Evolutionary conservation across 35 echinoderm and acorn worm species (phyloP).

Genomic region (Heliocidaris erythrogramma): DNA sequence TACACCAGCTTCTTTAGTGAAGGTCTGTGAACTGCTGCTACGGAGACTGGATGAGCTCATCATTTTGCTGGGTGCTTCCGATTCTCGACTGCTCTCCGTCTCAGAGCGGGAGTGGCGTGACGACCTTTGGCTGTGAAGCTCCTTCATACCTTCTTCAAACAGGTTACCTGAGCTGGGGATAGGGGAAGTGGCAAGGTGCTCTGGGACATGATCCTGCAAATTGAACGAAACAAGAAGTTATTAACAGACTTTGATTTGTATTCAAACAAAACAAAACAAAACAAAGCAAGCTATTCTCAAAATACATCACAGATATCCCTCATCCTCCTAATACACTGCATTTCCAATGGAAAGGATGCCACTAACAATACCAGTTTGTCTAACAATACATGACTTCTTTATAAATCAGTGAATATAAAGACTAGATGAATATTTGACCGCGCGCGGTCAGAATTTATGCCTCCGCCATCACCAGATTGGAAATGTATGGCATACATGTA

Average conservation of each 20-base stretch:
- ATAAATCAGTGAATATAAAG: too few species aligned
- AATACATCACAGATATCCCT: too few species aligned
- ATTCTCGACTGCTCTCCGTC: constrained; percentile 73
- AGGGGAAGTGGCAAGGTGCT: constrained; percentile 76
- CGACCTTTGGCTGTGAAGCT: constrained; percentile 56
- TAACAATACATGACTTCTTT: too few species aligned
- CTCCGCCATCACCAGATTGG: too few species aligned
- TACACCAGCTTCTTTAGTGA: background rate
- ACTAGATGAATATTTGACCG: too few species aligned
- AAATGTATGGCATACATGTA: too few species aligned
- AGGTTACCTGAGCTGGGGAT: constrained; percentile 58
- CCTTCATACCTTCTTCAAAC: constrained; percentile 80
- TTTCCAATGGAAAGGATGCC: background rate
- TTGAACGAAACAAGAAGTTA: constrained; percentile 44
- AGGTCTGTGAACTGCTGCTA: background rate
- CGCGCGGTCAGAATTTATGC: too few species aligned
- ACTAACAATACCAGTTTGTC: too few species aligned
- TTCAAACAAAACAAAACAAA: background rate
- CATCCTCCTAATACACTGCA: background rate
- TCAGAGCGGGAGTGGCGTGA: constrained; percentile 38
- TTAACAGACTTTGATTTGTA: background rate
- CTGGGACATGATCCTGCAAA: constrained; percentile 62
- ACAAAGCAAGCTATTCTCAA: too few species aligned
- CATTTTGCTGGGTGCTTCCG: constrained; percentile 35
- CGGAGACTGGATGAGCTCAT: constrained; percentile 44